Base-by-base conservation (phyloP, 2,113 vertebrate species). In the Polypterus senegalus region DNA sequence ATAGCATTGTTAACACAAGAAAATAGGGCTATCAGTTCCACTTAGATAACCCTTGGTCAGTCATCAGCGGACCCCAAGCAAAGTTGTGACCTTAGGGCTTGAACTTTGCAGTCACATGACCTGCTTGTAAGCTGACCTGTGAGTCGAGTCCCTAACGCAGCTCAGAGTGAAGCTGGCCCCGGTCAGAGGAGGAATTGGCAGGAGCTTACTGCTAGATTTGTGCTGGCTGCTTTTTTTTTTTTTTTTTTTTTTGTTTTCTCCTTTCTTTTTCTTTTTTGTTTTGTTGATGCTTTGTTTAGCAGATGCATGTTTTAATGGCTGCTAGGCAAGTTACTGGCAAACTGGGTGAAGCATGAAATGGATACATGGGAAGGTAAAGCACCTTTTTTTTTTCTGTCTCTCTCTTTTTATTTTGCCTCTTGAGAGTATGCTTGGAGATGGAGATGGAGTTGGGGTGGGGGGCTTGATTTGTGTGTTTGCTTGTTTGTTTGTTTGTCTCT, bases 31-130 rank as follows among this genome's bases (percentile, higher is more conserved):
- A 91, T 92, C 88, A 88, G 86, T 90, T 91, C 87, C 86, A 89
- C 88, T 87, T 82, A 88, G 88, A 91, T 91, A 92, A 90, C 85
- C 88, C 86, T 82, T 86, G 69, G 83, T 81, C 89, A 87, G 89
- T 27, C 27, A 27, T 27, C 90, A 92, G 89, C 84, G 79, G 85
- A 86, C 82, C 87, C 84, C 77, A 75, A 84, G 80, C 85, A 83
- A 81, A 84, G 74, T 80, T 67, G 76, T 92, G 92, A 94, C 91
- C 92, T 85, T 83, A 74, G 88, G 86, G 92, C 87, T 89, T 93
- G 92, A 93, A 92, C 91, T 92, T 85, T 82, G 76, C 60, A 72
- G 81, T 91, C 92, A 94, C 86, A 87, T 94, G 92, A 93, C 87
- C 75, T 51, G 82, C 82, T 86, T 81, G 88, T 91, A 88, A 92